Percentiles rank a stretch among this genome's conserved stretches.
Conservation (phyloP, 2,888 invertebrate genomes). For the Uloborus plumipes region DNA sequence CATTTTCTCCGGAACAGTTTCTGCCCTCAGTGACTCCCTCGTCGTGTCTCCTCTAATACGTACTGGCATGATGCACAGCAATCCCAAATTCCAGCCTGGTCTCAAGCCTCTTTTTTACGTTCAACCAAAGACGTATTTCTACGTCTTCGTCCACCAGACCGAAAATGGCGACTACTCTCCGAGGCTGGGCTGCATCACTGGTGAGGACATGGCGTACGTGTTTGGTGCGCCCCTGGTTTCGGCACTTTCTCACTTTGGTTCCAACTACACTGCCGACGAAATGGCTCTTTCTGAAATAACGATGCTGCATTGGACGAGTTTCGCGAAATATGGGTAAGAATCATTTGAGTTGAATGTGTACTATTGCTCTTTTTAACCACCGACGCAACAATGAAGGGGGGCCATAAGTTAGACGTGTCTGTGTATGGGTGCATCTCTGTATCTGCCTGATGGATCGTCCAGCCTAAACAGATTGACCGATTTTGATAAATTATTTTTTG, state of each 20-base stretch:
- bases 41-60: slow-evolving; percentile 90
- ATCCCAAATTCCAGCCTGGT: slow-evolving; percentile 82
- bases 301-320: slow-evolving; percentile 87
- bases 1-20: slow-evolving; percentile 78
- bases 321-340: slow-evolving; percentile 91
- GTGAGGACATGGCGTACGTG: slow-evolving; percentile 90
- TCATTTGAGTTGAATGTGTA: too few relatives aligned
- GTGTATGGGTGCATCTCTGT: too few relatives aligned
- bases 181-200: slow-evolving; percentile 89
- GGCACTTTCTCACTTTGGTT: slow-evolving; percentile 85
- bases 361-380: too few relatives aligned
- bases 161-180: slow-evolving; percentile 74
- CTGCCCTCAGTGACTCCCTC: slow-evolving; percentile 92
- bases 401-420: too few relatives aligned
- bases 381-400: too few relatives aligned
- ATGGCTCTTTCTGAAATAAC: slow-evolving; percentile 87
- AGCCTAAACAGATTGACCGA: too few relatives aligned
- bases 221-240: slow-evolving; percentile 90
- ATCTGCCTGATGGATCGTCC: too few relatives aligned
- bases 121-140: slow-evolving; percentile 80
- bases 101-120: slow-evolving; percentile 77
- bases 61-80: slow-evolving; percentile 89
- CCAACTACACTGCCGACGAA: slow-evolving; percentile 89
- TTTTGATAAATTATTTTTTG: too few relatives aligned
- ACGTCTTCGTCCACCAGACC: slow-evolving; percentile 92